Conservation (phyloP, 2,113 vertebrate genomes). For the Boleophthalmus pectinirostris region DNA sequence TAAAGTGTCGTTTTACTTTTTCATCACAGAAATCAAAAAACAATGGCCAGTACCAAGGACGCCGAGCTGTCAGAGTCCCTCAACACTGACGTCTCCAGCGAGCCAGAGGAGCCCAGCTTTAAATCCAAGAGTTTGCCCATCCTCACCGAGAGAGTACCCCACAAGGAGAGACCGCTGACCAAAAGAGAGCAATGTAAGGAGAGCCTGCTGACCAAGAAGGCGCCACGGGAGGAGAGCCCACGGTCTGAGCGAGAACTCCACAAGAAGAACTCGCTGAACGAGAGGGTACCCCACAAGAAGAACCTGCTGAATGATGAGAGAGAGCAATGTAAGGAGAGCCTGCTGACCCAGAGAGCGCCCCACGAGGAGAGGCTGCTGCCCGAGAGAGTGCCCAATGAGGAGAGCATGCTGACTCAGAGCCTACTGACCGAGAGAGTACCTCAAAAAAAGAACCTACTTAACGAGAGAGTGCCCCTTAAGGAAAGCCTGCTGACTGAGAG, state of each 20-base stretch:
- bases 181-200: neutral
- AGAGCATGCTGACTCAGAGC: neutral
- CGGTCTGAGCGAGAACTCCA: neutral
- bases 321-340: neutral
- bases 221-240: neutral
- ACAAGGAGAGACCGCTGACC: neutral
- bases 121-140: constrained; percentile 81
- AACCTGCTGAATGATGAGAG: neutral
- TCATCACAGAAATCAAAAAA: constrained; percentile 34
- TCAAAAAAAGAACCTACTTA: neutral
- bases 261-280: neutral
- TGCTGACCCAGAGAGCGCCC: neutral
- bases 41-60: constrained; percentile 69
- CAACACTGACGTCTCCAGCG: constrained; percentile 55
- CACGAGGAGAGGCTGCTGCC: neutral
- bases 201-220: neutral
- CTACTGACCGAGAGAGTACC: neutral
- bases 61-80: constrained; percentile 64
- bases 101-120: constrained; percentile 60
- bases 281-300: neutral
- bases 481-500: too few species aligned
- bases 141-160: constrained; percentile 68
- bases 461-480: neutral
- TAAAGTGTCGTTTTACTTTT: neutral
- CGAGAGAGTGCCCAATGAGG: neutral